These are phyloP conservation scores for Lordiphosa fenestrarum DNA, from an alignment of 2,888 invertebrate genomes.

Conservation along the genomic window DNA sequence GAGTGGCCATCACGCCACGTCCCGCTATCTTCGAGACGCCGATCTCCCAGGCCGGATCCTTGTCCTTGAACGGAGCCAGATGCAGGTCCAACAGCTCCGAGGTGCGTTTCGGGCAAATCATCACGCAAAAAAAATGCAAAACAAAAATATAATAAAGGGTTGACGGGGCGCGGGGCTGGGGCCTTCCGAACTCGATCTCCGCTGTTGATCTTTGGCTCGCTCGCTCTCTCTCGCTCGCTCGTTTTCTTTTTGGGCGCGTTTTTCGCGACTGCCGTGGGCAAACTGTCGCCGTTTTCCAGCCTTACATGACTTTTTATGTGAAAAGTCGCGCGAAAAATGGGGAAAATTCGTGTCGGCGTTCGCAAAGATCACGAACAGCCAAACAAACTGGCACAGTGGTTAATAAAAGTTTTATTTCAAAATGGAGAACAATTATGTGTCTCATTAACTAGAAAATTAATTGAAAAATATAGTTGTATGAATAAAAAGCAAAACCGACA, in stretches of 20 bases:
- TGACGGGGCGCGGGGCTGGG: no score
- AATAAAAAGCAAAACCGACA: no score
- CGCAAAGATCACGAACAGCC: constrained; percentile 12
- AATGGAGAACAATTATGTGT: constrained; percentile 1
- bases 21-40: constrained; percentile 84
- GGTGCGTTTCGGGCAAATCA: constrained; percentile 78
- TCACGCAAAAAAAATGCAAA: constrained; percentile 23
- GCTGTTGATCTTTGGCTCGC: constrained; percentile 13
- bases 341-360: constrained; percentile 46
- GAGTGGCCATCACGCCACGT: constrained; percentile 86
- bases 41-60: constrained; percentile 83
- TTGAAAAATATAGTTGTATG: no score
- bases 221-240: constrained; percentile 1
- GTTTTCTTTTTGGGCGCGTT: constrained; percentile 46
- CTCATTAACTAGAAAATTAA: not conserved
- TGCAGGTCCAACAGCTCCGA: constrained; percentile 75
- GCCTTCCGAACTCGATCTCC: not conserved
- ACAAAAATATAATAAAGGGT: constrained; percentile 5
- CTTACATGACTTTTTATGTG: constrained; percentile 77
- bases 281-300: constrained; percentile 79
- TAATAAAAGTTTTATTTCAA: constrained; percentile 17
- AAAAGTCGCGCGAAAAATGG: constrained; percentile 55
- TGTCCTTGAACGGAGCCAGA: constrained; percentile 76
- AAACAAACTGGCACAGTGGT: constrained; percentile 10
- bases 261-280: constrained; percentile 70